Conservation (phyloP, 2,113 vertebrate genomes). For the Brachyistius frenatus region DNA sequence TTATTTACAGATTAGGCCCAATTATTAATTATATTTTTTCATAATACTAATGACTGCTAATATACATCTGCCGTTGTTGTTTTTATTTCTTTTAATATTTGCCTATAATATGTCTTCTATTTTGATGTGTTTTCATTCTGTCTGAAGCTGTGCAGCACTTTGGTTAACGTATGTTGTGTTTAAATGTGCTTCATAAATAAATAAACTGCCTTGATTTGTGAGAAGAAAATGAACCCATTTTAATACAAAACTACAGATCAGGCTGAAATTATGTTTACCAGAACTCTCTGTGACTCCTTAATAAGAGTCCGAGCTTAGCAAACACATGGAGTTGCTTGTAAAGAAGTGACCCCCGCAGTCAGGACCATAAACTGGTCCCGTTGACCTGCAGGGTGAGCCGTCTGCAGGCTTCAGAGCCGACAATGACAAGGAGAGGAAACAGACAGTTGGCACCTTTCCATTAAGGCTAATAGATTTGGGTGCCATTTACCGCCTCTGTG, state of each 20-base stretch:
- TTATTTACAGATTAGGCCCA: no score
- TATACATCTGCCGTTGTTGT: no score
- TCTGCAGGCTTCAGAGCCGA: slow-evolving; percentile 31
- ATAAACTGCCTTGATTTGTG: no score
- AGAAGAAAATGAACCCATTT: background rate
- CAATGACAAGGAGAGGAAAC: slow-evolving; percentile 71
- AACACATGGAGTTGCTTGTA: background rate
- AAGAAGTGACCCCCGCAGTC: background rate
- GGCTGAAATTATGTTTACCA: background rate
- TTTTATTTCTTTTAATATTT: no score
- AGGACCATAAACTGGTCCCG: slow-evolving; percentile 24
- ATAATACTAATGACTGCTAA: no score
- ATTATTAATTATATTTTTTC: no score
- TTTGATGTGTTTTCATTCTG: no score
- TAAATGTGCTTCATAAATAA: no score
- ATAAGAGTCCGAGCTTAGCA: background rate
- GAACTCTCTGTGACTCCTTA: background rate
- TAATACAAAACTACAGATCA: background rate
- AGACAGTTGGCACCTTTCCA: slow-evolving; percentile 65
- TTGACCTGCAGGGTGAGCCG: slow-evolving; percentile 25
- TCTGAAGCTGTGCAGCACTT: no score
- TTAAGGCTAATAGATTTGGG: slow-evolving; percentile 69
- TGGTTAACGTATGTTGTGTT: no score
- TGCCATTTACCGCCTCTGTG: slow-evolving; percentile 54
- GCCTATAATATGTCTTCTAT: no score